Base-by-base conservation (phyloP, 2,113 vertebrate genomes). In the Lycocorax pyrrhopterus region DNA sequence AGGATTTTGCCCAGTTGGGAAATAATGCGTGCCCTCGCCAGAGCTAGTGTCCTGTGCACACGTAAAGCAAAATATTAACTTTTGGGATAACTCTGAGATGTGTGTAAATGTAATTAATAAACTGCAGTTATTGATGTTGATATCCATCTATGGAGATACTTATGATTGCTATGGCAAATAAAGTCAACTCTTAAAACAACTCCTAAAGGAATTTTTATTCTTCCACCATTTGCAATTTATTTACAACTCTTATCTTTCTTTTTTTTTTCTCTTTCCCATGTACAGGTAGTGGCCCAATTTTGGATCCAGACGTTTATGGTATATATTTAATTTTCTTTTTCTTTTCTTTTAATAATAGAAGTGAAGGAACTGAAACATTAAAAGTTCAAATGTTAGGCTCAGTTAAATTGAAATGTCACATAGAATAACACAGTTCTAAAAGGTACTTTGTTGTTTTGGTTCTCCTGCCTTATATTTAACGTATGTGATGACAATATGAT, bases 271-370 rank as follows among this genome's bases (percentile, higher is more conserved):
- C 9, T 93, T 94, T 97, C 97, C 96, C n/a, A 56, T 95, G 71
- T 98, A 80, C 94, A 98, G 98, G 97, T 96, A 96, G 93, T 96
- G 98, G 97, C 83, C 94, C 97, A 81, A 97, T 97, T 96, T 97
- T 98, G 91, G 96, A 98, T 82, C 97, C 98, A 97, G 95, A 96
- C 20, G 96, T 98, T 97, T 98, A 98, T 97, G 98, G 98, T 98
- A 98, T 93, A 95, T 98, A 98, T 98, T 95, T 91, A 46, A 76
- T 93, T 96, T 97, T 86, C 85, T 71, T 92, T 94, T 95, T 94
- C 86, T 96, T 92, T 80, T 94, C 13, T 96, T 82, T 77, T 87
- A 84, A 66, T 58, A 69, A 80, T 93, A 68, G 91, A 63, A 95
- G 90, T 94, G 51, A 93, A 97, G 83, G 85, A 88, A 81, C 52